Conservation (phyloP, 1,140 invertebrate genomes). For the Neotoxoptera formosana region DNA sequence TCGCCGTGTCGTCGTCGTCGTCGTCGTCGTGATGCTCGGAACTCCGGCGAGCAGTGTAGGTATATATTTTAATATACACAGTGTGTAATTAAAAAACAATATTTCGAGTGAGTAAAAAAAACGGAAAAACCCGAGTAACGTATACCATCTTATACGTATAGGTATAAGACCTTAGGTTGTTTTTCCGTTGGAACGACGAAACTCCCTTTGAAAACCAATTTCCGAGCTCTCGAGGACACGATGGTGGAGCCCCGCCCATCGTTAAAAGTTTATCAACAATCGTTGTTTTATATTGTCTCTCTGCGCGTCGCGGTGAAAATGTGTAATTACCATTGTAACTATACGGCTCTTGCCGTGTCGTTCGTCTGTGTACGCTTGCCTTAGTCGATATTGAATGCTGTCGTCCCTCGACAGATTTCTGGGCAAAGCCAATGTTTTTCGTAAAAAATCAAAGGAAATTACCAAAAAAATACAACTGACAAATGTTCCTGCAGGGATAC, state of each 20-base stretch:
- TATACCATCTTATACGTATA: neutral
- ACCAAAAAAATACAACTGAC: too few relatives aligned
- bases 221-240: neutral
- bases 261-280: neutral
- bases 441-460: too few relatives aligned
- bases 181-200: neutral
- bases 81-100: constrained; percentile 56
- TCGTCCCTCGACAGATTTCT: too few relatives aligned
- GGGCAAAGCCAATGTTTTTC: too few relatives aligned
- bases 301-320: neutral
- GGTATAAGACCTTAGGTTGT: neutral
- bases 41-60: neutral
- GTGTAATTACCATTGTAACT: neutral
- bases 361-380: too few relatives aligned
- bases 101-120: neutral
- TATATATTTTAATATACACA: neutral
- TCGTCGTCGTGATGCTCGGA: neutral
- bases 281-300: neutral
- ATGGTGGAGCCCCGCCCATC: neutral
- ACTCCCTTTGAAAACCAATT: neutral
- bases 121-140: neutral
- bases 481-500: too few relatives aligned
- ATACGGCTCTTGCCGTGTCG: rapidly evolving
- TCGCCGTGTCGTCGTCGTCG: neutral
- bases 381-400: too few relatives aligned